phyloP scores from a whole-genome alignment of 1,140 invertebrate genomes.

The Helicoverpa zea region DNA sequence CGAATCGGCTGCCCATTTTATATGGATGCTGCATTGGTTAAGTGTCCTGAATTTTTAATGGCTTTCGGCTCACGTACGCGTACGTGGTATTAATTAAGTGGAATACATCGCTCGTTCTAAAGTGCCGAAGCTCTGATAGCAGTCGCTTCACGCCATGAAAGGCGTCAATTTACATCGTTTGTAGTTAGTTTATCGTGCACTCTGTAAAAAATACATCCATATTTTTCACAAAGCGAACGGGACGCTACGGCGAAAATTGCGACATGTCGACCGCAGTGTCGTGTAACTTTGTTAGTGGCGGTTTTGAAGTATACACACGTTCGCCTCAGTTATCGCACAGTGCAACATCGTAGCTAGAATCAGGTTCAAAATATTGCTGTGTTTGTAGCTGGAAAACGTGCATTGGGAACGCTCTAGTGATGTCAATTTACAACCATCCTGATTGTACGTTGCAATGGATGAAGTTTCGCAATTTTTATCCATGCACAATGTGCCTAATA shows the following conservation, averaged over 20 bases:
- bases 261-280: conserved; percentile 42
- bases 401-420: conserved; percentile 28
- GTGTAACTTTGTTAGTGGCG: conserved; percentile 43
- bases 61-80: not conserved
- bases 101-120: not conserved
- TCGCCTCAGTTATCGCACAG: not conserved
- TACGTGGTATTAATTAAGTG: conserved; percentile 4
- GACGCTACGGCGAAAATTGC: conserved; percentile 45
- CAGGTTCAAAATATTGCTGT: conserved; percentile 34
- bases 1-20: conserved; percentile 11
- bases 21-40: not conserved
- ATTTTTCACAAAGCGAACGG: conserved; percentile 41
- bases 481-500: not conserved
- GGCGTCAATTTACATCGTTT: conserved; percentile 45
- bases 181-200: conserved; percentile 36
- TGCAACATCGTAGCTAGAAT: conserved; percentile 14
- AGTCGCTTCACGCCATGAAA: conserved; percentile 20
- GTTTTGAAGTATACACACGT: conserved; percentile 28
- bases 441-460: conserved; percentile 29
- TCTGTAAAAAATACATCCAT: conserved; percentile 37
- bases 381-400: conserved; percentile 42
- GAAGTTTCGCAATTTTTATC: conserved; percentile 17
- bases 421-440: conserved; percentile 44
- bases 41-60: conserved; percentile 37
- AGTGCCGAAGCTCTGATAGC: conserved; percentile 13